Conservation (phyloP, 2,797 vertebrate species). For the Cyclura pinguis region DNA sequence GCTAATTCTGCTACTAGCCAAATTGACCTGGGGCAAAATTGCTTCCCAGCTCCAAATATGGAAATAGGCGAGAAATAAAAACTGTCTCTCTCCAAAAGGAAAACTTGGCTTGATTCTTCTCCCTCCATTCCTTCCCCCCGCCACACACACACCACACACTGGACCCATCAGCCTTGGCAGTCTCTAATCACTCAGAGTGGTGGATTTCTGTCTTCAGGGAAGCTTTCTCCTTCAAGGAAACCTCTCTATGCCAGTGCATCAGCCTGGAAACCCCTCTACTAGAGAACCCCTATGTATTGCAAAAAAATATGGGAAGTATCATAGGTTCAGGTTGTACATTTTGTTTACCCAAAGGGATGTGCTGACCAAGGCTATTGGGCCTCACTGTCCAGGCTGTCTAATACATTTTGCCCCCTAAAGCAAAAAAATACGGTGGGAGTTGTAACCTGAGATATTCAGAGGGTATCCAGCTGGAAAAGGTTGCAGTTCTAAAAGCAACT, state of each 20-base stretch:
- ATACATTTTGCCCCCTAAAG: background rate
- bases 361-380: background rate
- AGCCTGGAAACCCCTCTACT: background rate
- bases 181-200: background rate
- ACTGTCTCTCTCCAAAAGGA: background rate
- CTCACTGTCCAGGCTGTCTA: background rate
- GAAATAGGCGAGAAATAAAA: background rate
- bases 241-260: background rate
- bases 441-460: too few relatives aligned
- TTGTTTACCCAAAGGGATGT: too few relatives aligned
- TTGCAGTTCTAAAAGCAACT: too few relatives aligned
- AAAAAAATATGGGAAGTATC: background rate
- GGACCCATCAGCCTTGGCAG: background rate
- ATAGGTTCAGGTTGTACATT: background rate
- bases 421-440: background rate
- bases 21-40: conserved; percentile 5
- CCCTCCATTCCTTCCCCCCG: background rate
- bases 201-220: background rate
- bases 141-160: background rate
- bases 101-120: background rate
- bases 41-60: conserved; percentile 14
- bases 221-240: background rate
- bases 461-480: too few relatives aligned
- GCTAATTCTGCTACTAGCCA: conserved; percentile 7
- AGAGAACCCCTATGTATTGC: background rate